These are phyloP conservation scores for Tethea ocularis DNA, from an alignment of 2,888 invertebrate genomes.

Conservation along the genomic window DNA sequence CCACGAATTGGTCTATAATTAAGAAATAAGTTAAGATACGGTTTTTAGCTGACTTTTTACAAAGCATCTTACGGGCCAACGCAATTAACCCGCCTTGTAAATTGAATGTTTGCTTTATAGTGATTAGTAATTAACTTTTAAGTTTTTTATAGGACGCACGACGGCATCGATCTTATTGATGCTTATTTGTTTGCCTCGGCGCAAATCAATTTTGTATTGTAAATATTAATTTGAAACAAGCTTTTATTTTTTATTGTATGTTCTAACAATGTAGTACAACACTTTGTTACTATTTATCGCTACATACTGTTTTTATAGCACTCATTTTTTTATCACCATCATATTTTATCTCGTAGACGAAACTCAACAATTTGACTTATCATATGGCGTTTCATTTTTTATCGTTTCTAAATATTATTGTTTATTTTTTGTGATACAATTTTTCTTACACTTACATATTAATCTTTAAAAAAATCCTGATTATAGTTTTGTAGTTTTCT, in stretches of 20 bases:
- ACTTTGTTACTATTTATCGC: constrained; percentile 7
- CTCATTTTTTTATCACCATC: constrained; percentile 1
- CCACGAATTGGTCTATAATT: constrained; percentile 83
- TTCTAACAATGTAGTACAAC: constrained; percentile 7
- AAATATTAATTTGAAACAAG: constrained; percentile 59
- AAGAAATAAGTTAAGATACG: constrained; percentile 83
- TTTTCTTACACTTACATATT: too few species aligned
- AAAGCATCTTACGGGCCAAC: constrained; percentile 71
- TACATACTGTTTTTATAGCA: not conserved
- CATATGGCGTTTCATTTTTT: not conserved
- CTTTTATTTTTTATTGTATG: constrained; percentile 38
- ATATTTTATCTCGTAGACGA: constrained; percentile 1
- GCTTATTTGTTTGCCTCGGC: constrained; percentile 62
- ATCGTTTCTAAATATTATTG: not conserved
- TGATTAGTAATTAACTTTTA: constrained; percentile 81
- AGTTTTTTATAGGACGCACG: constrained; percentile 68
- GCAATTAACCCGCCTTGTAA: constrained; percentile 83
- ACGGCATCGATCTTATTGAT: constrained; percentile 66
- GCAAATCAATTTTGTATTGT: constrained; percentile 60
- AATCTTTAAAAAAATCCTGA: too few species aligned
- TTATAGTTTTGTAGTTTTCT: not conserved
- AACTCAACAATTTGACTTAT: not conserved
- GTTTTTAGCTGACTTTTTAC: constrained; percentile 81
- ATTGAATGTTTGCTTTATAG: constrained; percentile 84
- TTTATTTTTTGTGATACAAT: not conserved